A percentile compares a stretch with the other conserved stretches of the same genome.
phyloP scores from a whole-genome alignment of 35 echinoderm and acorn worm genomes.

The Ophiothrix spiculata region DNA sequence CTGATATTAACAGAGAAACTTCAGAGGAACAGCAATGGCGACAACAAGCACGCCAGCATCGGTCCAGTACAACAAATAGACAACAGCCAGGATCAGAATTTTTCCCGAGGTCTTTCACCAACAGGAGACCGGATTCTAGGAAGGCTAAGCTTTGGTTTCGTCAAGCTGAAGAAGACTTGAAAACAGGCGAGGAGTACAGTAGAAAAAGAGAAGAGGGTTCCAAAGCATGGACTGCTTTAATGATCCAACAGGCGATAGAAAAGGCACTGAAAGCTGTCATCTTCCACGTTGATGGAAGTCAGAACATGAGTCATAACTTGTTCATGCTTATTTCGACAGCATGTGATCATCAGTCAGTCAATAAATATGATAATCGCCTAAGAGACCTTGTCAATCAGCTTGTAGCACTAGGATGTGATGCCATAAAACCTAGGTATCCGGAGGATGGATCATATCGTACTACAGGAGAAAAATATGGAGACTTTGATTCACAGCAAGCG shows the following conservation, averaged over 20 bases:
- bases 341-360: background rate
- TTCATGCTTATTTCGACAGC: background rate
- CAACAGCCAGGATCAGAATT: background rate
- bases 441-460: background rate
- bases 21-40: background rate
- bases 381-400: background rate
- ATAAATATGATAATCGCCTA: background rate
- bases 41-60: background rate
- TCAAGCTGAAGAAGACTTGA: slow-evolving; percentile 22
- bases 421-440: slow-evolving; percentile 13
- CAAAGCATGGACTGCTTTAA: slow-evolving; percentile 20
- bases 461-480: slow-evolving; percentile 2
- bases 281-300: slow-evolving; percentile 10
- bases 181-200: background rate
- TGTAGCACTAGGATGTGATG: background rate
- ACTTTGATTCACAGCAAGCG: background rate
- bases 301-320: background rate
- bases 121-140: background rate
- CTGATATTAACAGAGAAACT: slow-evolving; percentile 14
- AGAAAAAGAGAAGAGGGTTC: background rate
- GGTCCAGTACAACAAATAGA: background rate
- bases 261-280: slow-evolving; percentile 23
- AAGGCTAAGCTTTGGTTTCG: slow-evolving; percentile 24
- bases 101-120: slow-evolving; percentile 29
- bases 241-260: slow-evolving; percentile 31